Percentiles rank a stretch among this genome's conserved stretches.
Conservation (phyloP, 1,140 invertebrate species). For the Cataglyphis hispanica region DNA sequence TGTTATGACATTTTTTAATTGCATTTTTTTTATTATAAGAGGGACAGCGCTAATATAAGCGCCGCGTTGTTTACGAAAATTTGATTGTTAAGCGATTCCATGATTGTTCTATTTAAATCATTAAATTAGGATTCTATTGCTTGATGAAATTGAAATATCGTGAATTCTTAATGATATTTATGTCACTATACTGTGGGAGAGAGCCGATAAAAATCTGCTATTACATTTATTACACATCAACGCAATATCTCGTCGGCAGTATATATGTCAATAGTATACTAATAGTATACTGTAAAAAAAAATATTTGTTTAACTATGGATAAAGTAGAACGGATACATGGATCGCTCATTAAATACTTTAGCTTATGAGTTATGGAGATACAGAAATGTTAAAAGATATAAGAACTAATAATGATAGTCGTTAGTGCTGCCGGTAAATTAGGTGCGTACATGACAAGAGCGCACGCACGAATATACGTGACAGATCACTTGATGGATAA, state of each 20-base stretch:
- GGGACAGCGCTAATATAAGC: not conserved
- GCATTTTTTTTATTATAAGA: conserved; percentile 15
- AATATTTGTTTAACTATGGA: not conserved
- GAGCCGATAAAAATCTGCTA: not conserved
- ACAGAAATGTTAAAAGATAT: not conserved
- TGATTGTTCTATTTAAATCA: conserved; percentile 17
- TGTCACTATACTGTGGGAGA: not conserved
- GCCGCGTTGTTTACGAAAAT: not conserved
- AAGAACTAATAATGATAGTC: conserved; percentile 23
- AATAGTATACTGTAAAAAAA: not conserved
- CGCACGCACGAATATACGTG: not conserved
- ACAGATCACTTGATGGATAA: conserved; percentile 52
- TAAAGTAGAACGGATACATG: conserved; percentile 4
- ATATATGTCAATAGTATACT: not conserved
- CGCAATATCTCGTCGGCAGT: not conserved
- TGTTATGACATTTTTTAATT: conserved; percentile 1
- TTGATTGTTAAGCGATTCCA: conserved; percentile 2
- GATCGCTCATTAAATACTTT: not conserved
- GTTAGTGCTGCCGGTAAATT: conserved; percentile 28
- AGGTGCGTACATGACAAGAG: not conserved
- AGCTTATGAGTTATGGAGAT: not conserved
- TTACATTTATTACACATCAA: not conserved
- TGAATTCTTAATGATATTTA: conserved; percentile 21
- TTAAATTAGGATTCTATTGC: conserved; percentile 32
- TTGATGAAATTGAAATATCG: not conserved